Evolutionary conservation across 2,797 vertebrate species (phyloP).

Genomic region (Bovichtus variegatus): DNA sequence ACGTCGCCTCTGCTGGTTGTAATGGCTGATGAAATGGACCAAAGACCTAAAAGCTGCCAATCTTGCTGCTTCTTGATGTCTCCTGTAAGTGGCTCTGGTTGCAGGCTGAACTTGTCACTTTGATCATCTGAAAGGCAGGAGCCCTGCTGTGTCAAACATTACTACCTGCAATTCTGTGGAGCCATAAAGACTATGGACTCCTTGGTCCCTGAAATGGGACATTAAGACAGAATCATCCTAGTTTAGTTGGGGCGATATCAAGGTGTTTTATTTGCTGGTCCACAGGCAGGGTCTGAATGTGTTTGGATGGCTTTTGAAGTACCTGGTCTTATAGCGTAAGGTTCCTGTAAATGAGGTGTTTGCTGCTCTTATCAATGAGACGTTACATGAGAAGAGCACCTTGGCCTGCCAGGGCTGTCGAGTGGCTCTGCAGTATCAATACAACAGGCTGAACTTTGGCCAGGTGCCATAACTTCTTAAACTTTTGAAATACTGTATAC

Average conservation of each 20-base stretch:
- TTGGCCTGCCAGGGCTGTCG: conserved; percentile 31
- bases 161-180: conserved; percentile 75
- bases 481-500: conserved; percentile 21
- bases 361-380: conserved; percentile 84
- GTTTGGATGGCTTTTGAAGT: conserved; percentile 83
- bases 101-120: conserved; percentile 78
- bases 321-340: conserved; percentile 82
- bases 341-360: conserved; percentile 84
- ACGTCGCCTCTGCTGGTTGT: conserved; percentile 65
- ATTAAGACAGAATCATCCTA: conserved; percentile 89
- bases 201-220: conserved; percentile 86
- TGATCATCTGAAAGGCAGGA: conserved; percentile 80
- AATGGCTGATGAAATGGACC: conserved; percentile 83
- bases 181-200: conserved; percentile 81
- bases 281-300: conserved; percentile 75
- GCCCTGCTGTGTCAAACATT: conserved; percentile 81
- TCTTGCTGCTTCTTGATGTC: conserved; percentile 79
- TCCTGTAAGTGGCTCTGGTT: conserved; percentile 76
- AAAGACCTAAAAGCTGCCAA: conserved; percentile 83
- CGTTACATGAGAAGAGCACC: conserved; percentile 78
- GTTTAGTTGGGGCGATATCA: conserved; percentile 84
- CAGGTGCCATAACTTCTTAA: conserved; percentile 43
- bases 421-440: conserved; percentile 53
- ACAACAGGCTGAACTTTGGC: conserved; percentile 52
- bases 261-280: conserved; percentile 80